Percentiles rank a stretch among this genome's conserved stretches.
Evolutionary conservation across 1,140 invertebrate species (phyloP).

Genomic region (Gonioctena quinquepunctata): DNA sequence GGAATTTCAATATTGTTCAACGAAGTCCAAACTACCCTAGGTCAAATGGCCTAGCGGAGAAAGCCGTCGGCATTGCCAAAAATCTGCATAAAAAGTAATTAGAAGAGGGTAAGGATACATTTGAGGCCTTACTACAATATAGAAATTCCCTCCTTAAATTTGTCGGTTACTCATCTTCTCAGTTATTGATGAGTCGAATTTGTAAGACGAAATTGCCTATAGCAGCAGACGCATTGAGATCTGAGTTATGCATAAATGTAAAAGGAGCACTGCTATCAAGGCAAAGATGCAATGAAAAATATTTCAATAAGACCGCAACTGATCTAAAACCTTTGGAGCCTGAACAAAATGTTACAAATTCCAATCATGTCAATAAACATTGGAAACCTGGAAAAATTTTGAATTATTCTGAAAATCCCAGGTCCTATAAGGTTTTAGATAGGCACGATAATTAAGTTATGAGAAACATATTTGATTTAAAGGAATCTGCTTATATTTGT

Average conservation of each 20-base stretch:
- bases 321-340: not conserved
- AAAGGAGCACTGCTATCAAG: not conserved
- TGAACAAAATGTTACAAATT: not conserved
- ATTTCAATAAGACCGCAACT: not conserved
- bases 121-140: too few relatives aligned
- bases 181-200: slow-evolving; percentile 25
- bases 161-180: slow-evolving; percentile 33
- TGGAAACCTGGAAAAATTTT: not conserved
- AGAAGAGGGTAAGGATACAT: too few relatives aligned
- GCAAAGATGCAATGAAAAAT: not conserved
- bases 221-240: not conserved
- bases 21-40: slow-evolving; percentile 51
- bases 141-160: too few relatives aligned
- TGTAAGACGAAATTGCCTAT: slow-evolving; percentile 5
- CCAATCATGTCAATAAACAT: not conserved
- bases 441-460: too few relatives aligned
- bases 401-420: not conserved
- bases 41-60: slow-evolving; percentile 50
- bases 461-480: too few relatives aligned
- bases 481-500: too few relatives aligned
- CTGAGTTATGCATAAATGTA: not conserved
- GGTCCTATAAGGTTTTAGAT: not conserved
- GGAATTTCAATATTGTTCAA: slow-evolving; percentile 51
- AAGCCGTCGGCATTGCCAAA: too few relatives aligned
- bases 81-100: too few relatives aligned